Evolutionary conservation across 2,113 vertebrate species (phyloP).

Genomic region (Amphilophus citrinellus): DNA sequence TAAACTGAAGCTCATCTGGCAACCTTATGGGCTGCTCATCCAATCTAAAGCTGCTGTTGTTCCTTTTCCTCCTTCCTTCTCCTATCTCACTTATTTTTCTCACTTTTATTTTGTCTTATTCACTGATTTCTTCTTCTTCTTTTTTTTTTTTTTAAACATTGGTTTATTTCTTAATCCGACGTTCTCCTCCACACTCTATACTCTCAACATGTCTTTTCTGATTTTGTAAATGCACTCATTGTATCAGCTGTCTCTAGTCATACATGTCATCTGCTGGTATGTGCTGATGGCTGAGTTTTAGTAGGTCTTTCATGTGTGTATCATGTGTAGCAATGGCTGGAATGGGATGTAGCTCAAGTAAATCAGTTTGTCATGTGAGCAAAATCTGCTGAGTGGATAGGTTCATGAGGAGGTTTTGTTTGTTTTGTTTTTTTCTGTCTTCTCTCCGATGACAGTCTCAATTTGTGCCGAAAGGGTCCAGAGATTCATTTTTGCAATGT

Average conservation of each 20-base stretch:
- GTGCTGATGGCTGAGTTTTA: slow-evolving; percentile 76
- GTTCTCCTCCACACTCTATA: background rate
- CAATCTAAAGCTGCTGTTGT: slow-evolving; percentile 55
- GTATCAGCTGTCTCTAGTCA: slow-evolving; percentile 66
- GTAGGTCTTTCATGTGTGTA: slow-evolving; percentile 74
- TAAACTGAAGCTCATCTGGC: slow-evolving; percentile 81
- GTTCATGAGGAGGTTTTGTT: slow-evolving; percentile 74
- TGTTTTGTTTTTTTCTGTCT: slow-evolving; percentile 63
- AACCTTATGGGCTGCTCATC: slow-evolving; percentile 74
- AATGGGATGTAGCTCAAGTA: slow-evolving; percentile 73
- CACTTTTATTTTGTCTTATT: slow-evolving; percentile 16
- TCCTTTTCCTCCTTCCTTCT: slow-evolving; percentile 25
- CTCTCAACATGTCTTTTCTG: slow-evolving; percentile 23
- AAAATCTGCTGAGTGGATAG: slow-evolving; percentile 75
- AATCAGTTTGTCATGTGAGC: slow-evolving; percentile 83
- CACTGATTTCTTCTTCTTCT: background rate
- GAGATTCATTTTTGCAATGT: slow-evolving; percentile 6
- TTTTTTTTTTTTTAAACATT: background rate
- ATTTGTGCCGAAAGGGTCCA: slow-evolving; percentile 31
- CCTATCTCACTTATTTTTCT: background rate
- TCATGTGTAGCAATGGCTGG: slow-evolving; percentile 76
- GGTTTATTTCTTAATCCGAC: background rate
- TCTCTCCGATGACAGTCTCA: slow-evolving; percentile 28
- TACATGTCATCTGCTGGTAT: slow-evolving; percentile 74
- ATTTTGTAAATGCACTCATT: slow-evolving; percentile 38